Evolutionary conservation across 2,113 vertebrate species (phyloP), one percentile per base, ranked within the genome.

Genomic region (Camelus bactrianus): DNA sequence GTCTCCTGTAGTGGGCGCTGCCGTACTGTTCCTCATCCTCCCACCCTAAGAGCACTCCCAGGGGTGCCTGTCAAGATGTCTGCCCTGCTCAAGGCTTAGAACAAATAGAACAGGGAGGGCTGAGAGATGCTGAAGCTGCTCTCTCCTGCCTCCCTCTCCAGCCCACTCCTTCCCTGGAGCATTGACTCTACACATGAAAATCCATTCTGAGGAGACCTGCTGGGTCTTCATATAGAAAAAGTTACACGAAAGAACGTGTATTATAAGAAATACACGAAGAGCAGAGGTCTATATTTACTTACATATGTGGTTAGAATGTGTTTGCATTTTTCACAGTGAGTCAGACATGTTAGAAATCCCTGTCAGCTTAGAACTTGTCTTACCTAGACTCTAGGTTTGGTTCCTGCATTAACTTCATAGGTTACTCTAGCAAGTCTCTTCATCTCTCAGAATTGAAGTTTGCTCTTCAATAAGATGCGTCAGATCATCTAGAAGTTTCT

Each of bases 141-240:
- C 5, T 76, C 28, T 76, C 60, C 15, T 46, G 22, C 15, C 4
- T 80, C 11, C 12, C 17, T 20, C 54, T 93, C 58, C 80, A 17
- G 72, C 38, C 26, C 62, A 48, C 22, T 58, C 8, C 11, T 64
- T 54, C 32, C 26, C 38, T n/a, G 28, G 26, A 69, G 30, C 24
- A 93, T 1, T 70, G 50, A 32, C 38, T 70, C 15, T 28, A 12
- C 56, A 42, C 22, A 54, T 56, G 50, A 87, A 86, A 92, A 69
- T 88, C 42, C 15, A 67, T n/a, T 70, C 79, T 67, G 42, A 81
- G 20, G 46, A 96, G 9, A 86, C 6, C 14, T 73, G 30, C 79
- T 30, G 82, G 50, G 9, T 76, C 46, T 80, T 94, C 87, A 89
- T 38, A 77, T 69, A 64, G 77, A 96, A 93, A n/a, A 92, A 15